Evolutionary conservation across 2,888 invertebrate genomes (phyloP).

Genomic region (Melanostoma scalare): DNA sequence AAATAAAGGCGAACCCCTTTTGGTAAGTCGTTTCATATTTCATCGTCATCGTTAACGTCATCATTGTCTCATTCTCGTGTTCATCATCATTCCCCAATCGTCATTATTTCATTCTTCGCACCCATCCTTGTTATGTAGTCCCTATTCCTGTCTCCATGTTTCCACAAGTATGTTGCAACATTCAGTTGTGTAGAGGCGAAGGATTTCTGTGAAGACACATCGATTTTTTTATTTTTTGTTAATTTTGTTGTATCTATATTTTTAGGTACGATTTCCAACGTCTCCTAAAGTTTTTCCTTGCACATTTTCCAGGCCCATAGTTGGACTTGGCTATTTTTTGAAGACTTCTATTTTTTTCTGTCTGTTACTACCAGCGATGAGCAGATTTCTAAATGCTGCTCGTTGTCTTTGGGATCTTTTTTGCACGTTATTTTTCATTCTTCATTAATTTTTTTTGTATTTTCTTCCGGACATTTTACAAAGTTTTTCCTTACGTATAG

Average conservation of each 20-base stretch:
- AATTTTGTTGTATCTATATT: constrained; percentile 24
- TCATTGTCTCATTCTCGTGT: constrained; percentile 51
- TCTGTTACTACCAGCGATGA: not conserved
- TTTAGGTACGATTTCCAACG: constrained; percentile 16
- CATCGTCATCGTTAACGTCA: constrained; percentile 66
- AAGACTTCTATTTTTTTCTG: constrained; percentile 2
- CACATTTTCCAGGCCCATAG: constrained; percentile 20
- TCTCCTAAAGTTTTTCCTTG: not conserved
- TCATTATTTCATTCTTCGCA: constrained; percentile 41
- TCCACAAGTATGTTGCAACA: constrained; percentile 17
- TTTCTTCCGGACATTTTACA: no score
- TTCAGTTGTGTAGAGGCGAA: constrained; percentile 26
- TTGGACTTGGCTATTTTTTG: constrained; percentile 14
- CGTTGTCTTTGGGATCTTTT: constrained; percentile 42
- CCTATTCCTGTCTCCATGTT: not conserved
- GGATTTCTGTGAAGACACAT: constrained; percentile 34
- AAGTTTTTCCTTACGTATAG: constrained; percentile 10
- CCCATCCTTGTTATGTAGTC: constrained; percentile 37
- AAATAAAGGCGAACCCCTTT: constrained; percentile 51
- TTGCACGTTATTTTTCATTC: constrained; percentile 5
- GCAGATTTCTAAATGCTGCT: constrained; percentile 43
- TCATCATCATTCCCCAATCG: constrained; percentile 42
- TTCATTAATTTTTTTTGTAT: not conserved
- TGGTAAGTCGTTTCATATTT: constrained; percentile 71
- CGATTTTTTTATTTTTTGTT: constrained; percentile 20